phyloP scores from a whole-genome alignment of 2,113 vertebrate genomes.

The Lontra canadensis region DNA sequence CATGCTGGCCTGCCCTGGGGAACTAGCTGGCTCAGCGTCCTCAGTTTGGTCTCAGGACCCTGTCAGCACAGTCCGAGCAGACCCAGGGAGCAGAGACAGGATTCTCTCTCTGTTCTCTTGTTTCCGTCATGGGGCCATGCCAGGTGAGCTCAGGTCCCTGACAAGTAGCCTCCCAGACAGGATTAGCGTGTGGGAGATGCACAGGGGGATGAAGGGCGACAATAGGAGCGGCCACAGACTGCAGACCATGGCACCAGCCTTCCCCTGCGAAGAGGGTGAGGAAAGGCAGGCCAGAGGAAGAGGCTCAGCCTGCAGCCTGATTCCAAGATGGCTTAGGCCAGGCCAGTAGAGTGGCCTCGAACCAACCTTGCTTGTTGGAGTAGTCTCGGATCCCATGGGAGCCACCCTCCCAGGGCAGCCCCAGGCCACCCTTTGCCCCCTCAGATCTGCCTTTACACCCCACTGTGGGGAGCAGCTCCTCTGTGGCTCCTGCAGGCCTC shows the following conservation, averaged over 20 bases:
- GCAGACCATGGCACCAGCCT: neutral
- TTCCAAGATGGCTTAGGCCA: neutral
- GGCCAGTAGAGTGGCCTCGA: neutral
- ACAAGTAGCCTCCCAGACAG: neutral
- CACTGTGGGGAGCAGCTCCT: neutral
- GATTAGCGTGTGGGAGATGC: neutral
- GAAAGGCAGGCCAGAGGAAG: neutral
- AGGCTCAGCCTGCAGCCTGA: neutral
- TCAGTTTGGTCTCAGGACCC: neutral
- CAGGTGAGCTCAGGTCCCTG: neutral
- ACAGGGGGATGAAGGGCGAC: neutral
- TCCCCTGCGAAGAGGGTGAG: accelerated
- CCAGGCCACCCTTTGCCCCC: neutral
- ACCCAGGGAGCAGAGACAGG: neutral
- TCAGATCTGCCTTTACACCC: neutral
- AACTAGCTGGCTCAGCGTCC: neutral
- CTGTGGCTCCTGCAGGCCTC: neutral
- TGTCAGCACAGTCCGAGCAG: neutral
- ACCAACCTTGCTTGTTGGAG: too few relatives aligned
- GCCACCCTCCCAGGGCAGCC: neutral
- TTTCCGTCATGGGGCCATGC: neutral
- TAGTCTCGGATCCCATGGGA: neutral
- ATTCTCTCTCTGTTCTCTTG: neutral
- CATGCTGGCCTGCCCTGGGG: neutral
- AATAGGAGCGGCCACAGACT: neutral